A percentile compares a stretch with the other conserved stretches of the same genome.
These are phyloP conservation scores for Stegodyphus dumicola DNA, from an alignment of 1,140 invertebrate species.

Conservation along the genomic window DNA sequence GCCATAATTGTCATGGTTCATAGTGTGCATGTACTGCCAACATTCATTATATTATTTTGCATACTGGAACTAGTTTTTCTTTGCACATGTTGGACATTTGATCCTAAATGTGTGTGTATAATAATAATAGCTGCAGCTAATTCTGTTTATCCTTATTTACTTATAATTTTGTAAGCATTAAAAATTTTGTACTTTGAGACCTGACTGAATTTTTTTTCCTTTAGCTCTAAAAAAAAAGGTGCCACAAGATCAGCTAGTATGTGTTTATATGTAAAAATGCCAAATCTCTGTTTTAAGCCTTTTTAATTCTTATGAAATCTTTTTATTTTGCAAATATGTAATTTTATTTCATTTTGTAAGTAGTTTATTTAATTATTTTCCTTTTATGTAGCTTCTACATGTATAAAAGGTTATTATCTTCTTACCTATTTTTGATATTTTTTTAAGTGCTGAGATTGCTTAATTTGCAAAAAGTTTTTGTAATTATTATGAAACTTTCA, in stretches of 20 bases:
- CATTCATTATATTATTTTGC: conserved; percentile 29
- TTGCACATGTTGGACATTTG: not conserved
- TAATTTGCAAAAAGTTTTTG: not conserved
- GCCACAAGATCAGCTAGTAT: no score
- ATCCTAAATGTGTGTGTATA: conserved; percentile 8
- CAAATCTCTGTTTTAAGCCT: no score
- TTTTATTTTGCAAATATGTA: no score
- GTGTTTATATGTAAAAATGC: no score
- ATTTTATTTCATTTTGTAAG: not conserved
- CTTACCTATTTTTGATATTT: no score
- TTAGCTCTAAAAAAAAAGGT: not conserved
- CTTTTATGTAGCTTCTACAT: no score
- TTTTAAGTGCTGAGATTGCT: no score
- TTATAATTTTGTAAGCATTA: not conserved
- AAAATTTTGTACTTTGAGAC: not conserved
- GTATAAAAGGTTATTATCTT: no score
- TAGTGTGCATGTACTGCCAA: conserved; percentile 51
- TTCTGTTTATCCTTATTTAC: conserved; percentile 26
- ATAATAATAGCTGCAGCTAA: not conserved
- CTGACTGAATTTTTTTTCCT: not conserved
- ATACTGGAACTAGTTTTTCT: conserved; percentile 12
- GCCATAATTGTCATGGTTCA: conserved; percentile 49
- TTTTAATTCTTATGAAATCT: no score
- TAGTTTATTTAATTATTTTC: not conserved
- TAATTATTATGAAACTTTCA: not conserved